These are phyloP conservation scores for Hydropsyche tenuis DNA, from an alignment of 1,140 invertebrate genomes.

Conservation along the genomic window DNA sequence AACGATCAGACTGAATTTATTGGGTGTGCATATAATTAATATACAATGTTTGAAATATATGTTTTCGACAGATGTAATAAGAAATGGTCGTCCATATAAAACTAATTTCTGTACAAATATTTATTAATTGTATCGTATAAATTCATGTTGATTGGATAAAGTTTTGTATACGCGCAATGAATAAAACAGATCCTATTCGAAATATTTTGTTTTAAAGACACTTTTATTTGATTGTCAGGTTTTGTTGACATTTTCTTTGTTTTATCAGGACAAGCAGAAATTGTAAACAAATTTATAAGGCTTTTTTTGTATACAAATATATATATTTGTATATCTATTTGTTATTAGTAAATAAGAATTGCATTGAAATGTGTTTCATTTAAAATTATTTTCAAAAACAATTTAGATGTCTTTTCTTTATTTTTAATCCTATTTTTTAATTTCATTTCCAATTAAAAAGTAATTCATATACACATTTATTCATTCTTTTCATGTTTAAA, in stretches of 20 bases:
- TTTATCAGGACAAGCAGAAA: not conserved
- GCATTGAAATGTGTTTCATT: conserved; percentile 16
- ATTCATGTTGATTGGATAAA: no score
- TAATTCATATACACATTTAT: no score
- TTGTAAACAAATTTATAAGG: conserved; percentile 11
- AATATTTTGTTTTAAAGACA: no score
- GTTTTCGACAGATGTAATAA: not conserved
- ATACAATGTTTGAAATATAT: not conserved
- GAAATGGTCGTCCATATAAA: conserved; percentile 3
- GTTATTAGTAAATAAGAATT: conserved; percentile 34
- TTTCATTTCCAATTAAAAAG: not conserved
- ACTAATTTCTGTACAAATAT: conserved; percentile 10
- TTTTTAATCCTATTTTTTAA: not conserved
- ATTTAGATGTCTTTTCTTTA: conserved; percentile 5
- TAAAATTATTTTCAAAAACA: not conserved
- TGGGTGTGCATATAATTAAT: conserved; percentile 3
- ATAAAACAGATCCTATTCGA: no score
- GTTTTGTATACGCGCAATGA: no score
- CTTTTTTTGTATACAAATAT: conserved; percentile 7
- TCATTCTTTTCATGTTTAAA: no score
- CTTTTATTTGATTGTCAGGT: no score
- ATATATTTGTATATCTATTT: conserved; percentile 29
- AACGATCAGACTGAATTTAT: conserved; percentile 18
- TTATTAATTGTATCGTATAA: no score
- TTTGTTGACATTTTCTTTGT: not conserved